These are phyloP conservation scores for Ennomos quercinarius DNA, from an alignment of 2,888 invertebrate species.

Conservation along the genomic window DNA sequence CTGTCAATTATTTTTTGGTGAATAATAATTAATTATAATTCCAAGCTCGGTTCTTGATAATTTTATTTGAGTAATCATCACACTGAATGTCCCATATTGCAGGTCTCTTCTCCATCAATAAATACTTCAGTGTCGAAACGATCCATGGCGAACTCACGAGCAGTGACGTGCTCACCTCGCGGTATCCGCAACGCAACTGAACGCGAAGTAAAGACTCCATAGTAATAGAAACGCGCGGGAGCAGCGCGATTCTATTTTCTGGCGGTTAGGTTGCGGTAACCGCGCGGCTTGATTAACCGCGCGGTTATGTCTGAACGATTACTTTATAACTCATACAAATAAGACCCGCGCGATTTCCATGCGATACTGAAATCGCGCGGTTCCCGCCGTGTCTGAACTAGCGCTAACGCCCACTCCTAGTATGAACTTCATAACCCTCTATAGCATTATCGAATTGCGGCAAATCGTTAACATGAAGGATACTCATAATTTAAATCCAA, in stretches of 20 bases:
- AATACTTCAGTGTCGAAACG: constrained; percentile 44
- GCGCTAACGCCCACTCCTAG: too few relatives aligned
- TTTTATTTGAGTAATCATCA: constrained; percentile 42
- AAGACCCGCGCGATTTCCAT: too few relatives aligned
- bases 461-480: too few relatives aligned
- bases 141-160: constrained; percentile 36
- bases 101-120: constrained; percentile 42
- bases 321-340: constrained; percentile 35
- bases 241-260: constrained; percentile 38
- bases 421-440: too few relatives aligned
- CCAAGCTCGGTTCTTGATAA: constrained; percentile 42
- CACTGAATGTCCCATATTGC: constrained; percentile 42
- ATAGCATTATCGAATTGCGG: too few relatives aligned
- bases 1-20: constrained; percentile 31
- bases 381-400: constrained; percentile 38
- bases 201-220: constrained; percentile 39
- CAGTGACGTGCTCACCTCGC: constrained; percentile 38
- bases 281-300: constrained; percentile 37
- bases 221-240: too few relatives aligned
- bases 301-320: too few relatives aligned
- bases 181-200: constrained; percentile 43
- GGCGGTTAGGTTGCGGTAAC: constrained; percentile 40
- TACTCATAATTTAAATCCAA: too few relatives aligned
- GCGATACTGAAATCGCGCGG: constrained; percentile 34
- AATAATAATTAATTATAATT: constrained; percentile 37